A percentile compares a stretch with the other conserved stretches of the same genome.
phyloP scores from a whole-genome alignment of 1,140 invertebrate species.

The Drosophila eugracilis region DNA sequence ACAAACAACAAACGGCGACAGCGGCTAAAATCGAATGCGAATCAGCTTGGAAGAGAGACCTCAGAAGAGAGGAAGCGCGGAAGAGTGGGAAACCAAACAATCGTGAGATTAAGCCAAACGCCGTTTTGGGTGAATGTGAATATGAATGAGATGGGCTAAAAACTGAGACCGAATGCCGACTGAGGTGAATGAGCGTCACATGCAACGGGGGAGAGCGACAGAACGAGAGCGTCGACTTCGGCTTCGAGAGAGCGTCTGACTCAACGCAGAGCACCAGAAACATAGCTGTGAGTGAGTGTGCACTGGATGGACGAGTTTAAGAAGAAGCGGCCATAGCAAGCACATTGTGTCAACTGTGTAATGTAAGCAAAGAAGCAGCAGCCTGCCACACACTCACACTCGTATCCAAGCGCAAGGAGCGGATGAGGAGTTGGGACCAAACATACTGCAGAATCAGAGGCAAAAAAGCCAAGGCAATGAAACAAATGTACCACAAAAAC shows the following conservation, averaged over 20 bases:
- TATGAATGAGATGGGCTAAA: constrained; percentile 80
- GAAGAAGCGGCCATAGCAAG: constrained; percentile 50
- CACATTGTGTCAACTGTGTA: constrained; percentile 79
- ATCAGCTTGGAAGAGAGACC: constrained; percentile 68
- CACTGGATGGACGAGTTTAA: constrained; percentile 80
- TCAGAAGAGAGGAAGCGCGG: constrained; percentile 62
- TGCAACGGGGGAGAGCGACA: constrained; percentile 50
- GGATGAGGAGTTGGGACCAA: constrained; percentile 22
- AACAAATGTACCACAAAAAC: constrained; percentile 83
- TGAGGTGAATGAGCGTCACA: constrained; percentile 80
- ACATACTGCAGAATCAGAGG: constrained; percentile 52
- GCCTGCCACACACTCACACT: constrained; percentile 61
- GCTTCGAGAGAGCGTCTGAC: constrained; percentile 49
- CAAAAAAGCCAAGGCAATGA: constrained; percentile 79
- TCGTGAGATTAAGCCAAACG: constrained; percentile 83
- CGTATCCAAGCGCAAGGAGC: constrained; percentile 2
- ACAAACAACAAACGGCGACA: constrained; percentile 40
- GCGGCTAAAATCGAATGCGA: constrained; percentile 79
- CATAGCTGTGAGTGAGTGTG: constrained; percentile 54
- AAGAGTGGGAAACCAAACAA: constrained; percentile 77
- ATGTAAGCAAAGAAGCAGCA: constrained; percentile 77
- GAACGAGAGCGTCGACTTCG: constrained; percentile 36
- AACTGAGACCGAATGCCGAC: constrained; percentile 42
- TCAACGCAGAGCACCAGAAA: constrained; percentile 40
- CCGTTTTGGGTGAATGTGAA: constrained; percentile 83